phyloP scores from a whole-genome alignment of 1,140 invertebrate genomes.

The Linepithema humile region DNA sequence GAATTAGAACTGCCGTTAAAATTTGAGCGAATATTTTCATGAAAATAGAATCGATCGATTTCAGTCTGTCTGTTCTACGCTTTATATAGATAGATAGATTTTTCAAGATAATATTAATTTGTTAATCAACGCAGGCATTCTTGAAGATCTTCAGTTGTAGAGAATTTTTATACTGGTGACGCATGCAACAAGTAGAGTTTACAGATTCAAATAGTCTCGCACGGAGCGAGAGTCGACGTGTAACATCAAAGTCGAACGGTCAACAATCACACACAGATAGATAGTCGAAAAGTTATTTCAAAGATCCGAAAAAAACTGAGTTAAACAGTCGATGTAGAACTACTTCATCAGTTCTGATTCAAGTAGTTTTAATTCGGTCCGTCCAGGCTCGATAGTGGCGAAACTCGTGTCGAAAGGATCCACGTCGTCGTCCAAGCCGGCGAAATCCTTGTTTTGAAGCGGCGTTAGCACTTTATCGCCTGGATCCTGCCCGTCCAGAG shows the following conservation, averaged over 20 bases:
- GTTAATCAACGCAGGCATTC: not conserved
- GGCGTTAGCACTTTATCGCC: constrained; percentile 83
- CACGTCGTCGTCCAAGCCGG: constrained; percentile 80
- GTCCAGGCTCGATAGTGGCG: constrained; percentile 85
- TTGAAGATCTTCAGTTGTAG: not conserved
- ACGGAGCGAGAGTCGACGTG: not conserved
- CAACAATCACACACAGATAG: not conserved
- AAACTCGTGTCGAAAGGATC: constrained; percentile 90
- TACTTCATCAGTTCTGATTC: constrained; percentile 85
- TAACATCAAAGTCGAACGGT: not conserved
- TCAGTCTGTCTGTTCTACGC: not conserved
- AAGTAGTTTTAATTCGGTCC: constrained; percentile 86
- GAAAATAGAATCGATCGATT: constrained; percentile 8
- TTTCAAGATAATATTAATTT: not conserved
- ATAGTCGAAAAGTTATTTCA: not conserved
- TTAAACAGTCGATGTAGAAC: constrained; percentile 31
- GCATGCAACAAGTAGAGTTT: not conserved
- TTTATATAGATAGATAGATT: not conserved
- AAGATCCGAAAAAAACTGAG: not conserved
- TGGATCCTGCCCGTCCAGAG: constrained; percentile 73
- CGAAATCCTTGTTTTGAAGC: constrained; percentile 70
- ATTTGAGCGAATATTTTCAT: not conserved
- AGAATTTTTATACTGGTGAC: not conserved
- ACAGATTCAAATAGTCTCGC: not conserved
- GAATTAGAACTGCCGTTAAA: not conserved